phyloP scores from a whole-genome alignment of 2,888 invertebrate genomes.

The Drosophila paranaensis region DNA sequence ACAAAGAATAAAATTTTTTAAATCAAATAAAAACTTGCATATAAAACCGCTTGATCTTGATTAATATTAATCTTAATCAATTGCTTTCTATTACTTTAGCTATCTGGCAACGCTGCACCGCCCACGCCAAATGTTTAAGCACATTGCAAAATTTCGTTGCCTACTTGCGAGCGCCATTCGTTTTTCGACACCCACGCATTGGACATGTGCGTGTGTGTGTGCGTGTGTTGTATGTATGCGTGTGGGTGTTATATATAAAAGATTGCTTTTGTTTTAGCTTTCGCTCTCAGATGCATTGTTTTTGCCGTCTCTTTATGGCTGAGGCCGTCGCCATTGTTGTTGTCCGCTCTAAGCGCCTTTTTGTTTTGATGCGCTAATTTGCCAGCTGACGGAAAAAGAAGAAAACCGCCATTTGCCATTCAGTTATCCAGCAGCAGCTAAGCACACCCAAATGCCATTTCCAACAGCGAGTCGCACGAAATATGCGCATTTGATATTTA shows the following conservation, averaged over 20 bases:
- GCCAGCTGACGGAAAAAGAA: conserved; percentile 52
- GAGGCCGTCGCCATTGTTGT: conserved; percentile 27
- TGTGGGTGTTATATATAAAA: conserved; percentile 49
- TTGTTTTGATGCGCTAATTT: conserved; percentile 76
- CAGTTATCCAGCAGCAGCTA: conserved; percentile 20
- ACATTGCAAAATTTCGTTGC: conserved; percentile 55
- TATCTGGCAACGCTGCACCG: conserved; percentile 37
- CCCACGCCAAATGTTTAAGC: conserved; percentile 31
- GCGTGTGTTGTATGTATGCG: conserved; percentile 7
- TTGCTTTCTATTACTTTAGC: not conserved
- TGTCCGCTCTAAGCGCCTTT: conserved; percentile 50
- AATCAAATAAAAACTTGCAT: no score
- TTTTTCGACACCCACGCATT: conserved; percentile 50
- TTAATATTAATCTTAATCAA: not conserved
- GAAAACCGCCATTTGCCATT: conserved; percentile 29
- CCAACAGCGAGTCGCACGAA: conserved; percentile 5
- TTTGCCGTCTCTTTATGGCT: conserved; percentile 37
- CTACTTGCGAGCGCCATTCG: conserved; percentile 56
- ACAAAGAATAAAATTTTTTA: no score
- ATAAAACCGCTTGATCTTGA: not conserved
- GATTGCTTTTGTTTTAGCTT: conserved; percentile 61
- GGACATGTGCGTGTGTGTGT: conserved; percentile 6
- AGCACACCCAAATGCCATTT: not conserved
- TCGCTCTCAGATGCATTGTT: conserved; percentile 55
- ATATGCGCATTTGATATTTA: conserved; percentile 70